A percentile compares a stretch with the other conserved stretches of the same genome.
phyloP scores from a whole-genome alignment of 2,797 vertebrate species.

The Sebastes flavidus region DNA sequence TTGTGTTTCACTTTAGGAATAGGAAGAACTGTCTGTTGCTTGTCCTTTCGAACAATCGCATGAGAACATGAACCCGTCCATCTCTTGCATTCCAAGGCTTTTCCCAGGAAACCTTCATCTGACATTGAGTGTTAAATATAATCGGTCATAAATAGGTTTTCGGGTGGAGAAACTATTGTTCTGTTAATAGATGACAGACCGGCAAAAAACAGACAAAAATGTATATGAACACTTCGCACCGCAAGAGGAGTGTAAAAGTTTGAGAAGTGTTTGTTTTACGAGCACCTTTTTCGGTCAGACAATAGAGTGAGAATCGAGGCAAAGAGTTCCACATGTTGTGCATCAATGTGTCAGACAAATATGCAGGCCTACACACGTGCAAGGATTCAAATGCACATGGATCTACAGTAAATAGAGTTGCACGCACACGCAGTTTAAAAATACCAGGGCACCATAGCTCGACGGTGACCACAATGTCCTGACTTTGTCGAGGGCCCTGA shows the following conservation, averaged over 20 bases:
- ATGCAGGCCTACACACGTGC: slow-evolving; percentile 38
- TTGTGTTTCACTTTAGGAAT: background rate
- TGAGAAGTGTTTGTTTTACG: slow-evolving; percentile 17
- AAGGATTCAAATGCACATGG: slow-evolving; percentile 25
- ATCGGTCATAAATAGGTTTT: slow-evolving; percentile 33
- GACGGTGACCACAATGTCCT: slow-evolving; percentile 60
- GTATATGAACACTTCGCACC: slow-evolving; percentile 1
- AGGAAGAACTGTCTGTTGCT: slow-evolving; percentile 1
- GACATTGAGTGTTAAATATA: slow-evolving; percentile 13
- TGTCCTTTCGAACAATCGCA: slow-evolving; percentile 1
- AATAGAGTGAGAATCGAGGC: slow-evolving; percentile 4
- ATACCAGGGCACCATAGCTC: slow-evolving; percentile 13
- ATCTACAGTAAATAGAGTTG: slow-evolving; percentile 6
- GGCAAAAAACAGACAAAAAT: slow-evolving; percentile 4
- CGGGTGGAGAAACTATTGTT: slow-evolving; percentile 29
- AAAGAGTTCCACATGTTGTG: slow-evolving; percentile 37
- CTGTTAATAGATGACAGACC: slow-evolving; percentile 30
- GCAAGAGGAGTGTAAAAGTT: background rate
- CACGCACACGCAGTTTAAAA: slow-evolving; percentile 41
- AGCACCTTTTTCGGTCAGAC: slow-evolving; percentile 22
- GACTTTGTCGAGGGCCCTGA: slow-evolving; percentile 57
- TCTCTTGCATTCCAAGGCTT: slow-evolving; percentile 9
- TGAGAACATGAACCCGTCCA: background rate
- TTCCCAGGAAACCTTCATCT: background rate
- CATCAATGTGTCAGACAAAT: slow-evolving; percentile 54